Evolutionary conservation across 2,888 invertebrate species (phyloP).

Genomic region (Thecocarcelia acutangulata): DNA sequence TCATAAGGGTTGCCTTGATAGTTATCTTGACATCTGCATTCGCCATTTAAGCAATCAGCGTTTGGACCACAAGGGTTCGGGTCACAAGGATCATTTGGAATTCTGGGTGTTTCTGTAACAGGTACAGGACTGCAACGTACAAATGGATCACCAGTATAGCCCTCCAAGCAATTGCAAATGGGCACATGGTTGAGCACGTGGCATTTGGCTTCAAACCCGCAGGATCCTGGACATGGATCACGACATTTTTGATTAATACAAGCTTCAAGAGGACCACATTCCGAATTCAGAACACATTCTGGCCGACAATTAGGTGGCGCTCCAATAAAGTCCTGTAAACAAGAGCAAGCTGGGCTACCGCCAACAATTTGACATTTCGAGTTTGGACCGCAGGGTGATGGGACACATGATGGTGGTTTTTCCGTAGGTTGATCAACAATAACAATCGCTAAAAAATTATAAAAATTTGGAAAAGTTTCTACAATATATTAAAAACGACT

Average conservation of each 20-base stretch:
- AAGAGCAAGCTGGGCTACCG: slow-evolving; percentile 89
- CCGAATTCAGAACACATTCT: slow-evolving; percentile 90
- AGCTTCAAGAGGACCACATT: slow-evolving; percentile 89
- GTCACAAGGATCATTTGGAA: slow-evolving; percentile 83
- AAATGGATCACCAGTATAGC: slow-evolving; percentile 90
- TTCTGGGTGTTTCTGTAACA: slow-evolving; percentile 80
- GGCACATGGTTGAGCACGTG: slow-evolving; percentile 90
- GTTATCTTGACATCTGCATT: slow-evolving; percentile 87
- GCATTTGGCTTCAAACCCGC: slow-evolving; percentile 90
- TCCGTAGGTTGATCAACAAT: slow-evolving; percentile 82
- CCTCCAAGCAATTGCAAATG: slow-evolving; percentile 89
- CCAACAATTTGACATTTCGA: slow-evolving; percentile 89
- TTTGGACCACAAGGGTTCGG: slow-evolving; percentile 91
- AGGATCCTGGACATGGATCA: slow-evolving; percentile 92
- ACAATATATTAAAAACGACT: not conserved
- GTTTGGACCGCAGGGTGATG: slow-evolving; percentile 92
- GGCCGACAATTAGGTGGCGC: slow-evolving; percentile 90
- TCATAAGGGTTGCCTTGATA: slow-evolving; percentile 88
- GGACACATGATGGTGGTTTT: slow-evolving; percentile 88
- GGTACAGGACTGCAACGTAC: slow-evolving; percentile 86
- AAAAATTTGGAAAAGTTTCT: not conserved
- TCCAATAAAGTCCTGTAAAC: slow-evolving; percentile 89
- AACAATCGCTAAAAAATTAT: slow-evolving; percentile 68
- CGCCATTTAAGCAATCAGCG: slow-evolving; percentile 86
- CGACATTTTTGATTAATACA: slow-evolving; percentile 90